Conservation (phyloP, 2,113 vertebrate genomes). For the Isurus oxyrinchus region DNA sequence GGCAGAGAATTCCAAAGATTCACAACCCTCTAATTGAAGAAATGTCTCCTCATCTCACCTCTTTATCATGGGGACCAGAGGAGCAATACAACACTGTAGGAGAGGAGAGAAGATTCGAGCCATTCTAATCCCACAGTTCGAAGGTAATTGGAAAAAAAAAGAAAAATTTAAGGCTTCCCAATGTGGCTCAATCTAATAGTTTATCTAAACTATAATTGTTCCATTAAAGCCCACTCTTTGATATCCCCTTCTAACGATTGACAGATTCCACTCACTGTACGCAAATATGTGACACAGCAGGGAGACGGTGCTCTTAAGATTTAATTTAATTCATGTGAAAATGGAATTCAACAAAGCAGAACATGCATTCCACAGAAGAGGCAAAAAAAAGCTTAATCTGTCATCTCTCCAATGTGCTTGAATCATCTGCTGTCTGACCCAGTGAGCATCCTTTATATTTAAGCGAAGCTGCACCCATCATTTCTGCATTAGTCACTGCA, state of each 20-base stretch:
- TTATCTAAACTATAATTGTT: background rate
- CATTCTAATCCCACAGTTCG: background rate
- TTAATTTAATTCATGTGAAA: constrained; percentile 26
- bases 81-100: background rate
- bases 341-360: constrained; percentile 35
- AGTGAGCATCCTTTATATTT: constrained; percentile 34
- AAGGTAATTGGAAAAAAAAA: background rate
- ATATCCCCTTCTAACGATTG: background rate
- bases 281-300: background rate
- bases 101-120: background rate
- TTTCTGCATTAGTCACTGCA: constrained; percentile 35
- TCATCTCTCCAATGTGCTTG: constrained; percentile 17
- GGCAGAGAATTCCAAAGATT: background rate
- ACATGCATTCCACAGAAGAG: constrained; percentile 24
- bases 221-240: background rate
- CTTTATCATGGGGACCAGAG: too few relatives aligned
- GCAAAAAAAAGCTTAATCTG: constrained; percentile 27
- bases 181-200: background rate
- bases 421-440: constrained; percentile 26
- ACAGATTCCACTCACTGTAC: background rate
- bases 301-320: background rate
- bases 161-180: background rate
- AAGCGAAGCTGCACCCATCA: constrained; percentile 28
- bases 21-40: background rate
- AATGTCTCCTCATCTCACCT: too few relatives aligned